Evolutionary conservation across 1,140 invertebrate species (phyloP), one percentile per base, ranked within the genome.

Genomic region (Drosophila kepulauana): DNA sequence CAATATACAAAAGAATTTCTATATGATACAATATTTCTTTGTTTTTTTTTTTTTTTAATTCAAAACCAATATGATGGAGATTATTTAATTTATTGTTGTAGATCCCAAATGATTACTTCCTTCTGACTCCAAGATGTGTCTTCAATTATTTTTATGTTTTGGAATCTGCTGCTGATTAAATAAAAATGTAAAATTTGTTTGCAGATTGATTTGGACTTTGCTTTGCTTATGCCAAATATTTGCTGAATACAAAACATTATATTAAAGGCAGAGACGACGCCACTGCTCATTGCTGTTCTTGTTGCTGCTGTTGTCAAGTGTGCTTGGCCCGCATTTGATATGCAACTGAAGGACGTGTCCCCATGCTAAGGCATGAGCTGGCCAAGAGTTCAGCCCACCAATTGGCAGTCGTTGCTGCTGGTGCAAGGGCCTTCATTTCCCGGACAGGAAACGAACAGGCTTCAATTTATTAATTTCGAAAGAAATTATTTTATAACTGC

Each of bases 401-500:
- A 70, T 70, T 75, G 71, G 71, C 62, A 69, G 35, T 38, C 35
- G 10, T 10, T 33, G 33, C 35, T 8, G 8, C 8, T 69, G 59
- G 30, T 49, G 75, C 71, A 69, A 61, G 62, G 68, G 65, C 61
- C 62, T 77, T 80, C 67, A 85, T 72, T 69, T 75, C 74, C 75
- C 69, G 71, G 48, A 35, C 78, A 59, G 68, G 20, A 25, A 25
- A 25, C 54, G 78, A 58, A 45, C 82, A 85, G 70, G 74, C 85
- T 79, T 76, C 84, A 88, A 88, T 88, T 88, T 88, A 88, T 88
- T 88, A 88, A 88, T 85, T 88, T 88, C 74, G 67, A 88, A 74
- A 59, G 84, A 71, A 86, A 89, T 88, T 88, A 72, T 84, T 88
- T 65, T 70, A 74, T 84, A 85, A 85, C 78, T 71, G 73, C 63